phyloP scores from a whole-genome alignment of 2,888 invertebrate genomes.

The Pheosia tremula region DNA sequence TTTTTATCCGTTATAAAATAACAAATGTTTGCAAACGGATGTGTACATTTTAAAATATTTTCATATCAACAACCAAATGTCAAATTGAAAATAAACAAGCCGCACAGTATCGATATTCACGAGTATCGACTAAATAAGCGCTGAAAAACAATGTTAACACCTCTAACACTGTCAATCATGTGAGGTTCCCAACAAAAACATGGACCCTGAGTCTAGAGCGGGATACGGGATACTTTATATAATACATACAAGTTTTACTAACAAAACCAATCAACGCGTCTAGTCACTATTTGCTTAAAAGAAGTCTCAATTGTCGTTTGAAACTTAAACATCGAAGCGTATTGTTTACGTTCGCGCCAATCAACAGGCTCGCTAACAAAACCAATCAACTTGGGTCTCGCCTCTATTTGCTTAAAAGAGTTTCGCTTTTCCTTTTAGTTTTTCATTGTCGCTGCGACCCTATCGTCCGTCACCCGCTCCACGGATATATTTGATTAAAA shows the following conservation, averaged over 20 bases:
- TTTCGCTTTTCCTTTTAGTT: conserved; percentile 79
- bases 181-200: conserved; percentile 38
- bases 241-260: conserved; percentile 49
- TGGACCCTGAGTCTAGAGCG: conserved; percentile 7
- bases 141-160: conserved; percentile 55
- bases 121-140: conserved; percentile 7
- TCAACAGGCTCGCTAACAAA: conserved; percentile 84
- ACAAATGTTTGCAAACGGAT: background rate
- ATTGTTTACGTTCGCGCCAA: conserved; percentile 83
- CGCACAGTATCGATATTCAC: too few species aligned
- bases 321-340: conserved; percentile 78
- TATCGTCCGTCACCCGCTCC: conserved; percentile 82
- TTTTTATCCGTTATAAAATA: background rate
- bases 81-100: background rate
- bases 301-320: conserved; percentile 77
- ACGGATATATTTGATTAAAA: conserved; percentile 85
- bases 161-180: conserved; percentile 41
- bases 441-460: conserved; percentile 79
- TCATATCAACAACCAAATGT: background rate
- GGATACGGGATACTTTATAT: conserved; percentile 16
- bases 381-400: conserved; percentile 85
- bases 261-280: conserved; percentile 61
- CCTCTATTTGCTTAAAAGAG: conserved; percentile 84
- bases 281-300: conserved; percentile 62
- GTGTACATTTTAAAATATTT: background rate